Conservation (phyloP, 1,140 invertebrate genomes). For the Dolichoris vasculosae region DNA sequence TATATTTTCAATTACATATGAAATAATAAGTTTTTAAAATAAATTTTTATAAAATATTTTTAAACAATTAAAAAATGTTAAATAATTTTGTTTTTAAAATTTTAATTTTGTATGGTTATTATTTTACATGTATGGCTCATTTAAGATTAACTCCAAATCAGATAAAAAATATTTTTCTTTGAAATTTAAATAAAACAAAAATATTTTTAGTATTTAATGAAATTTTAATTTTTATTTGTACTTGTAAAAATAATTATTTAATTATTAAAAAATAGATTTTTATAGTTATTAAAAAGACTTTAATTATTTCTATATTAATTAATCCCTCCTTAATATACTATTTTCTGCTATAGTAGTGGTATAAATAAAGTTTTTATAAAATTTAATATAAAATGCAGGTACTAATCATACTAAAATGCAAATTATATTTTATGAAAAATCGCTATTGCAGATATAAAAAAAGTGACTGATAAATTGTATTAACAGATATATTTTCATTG, state of each 20-base stretch:
- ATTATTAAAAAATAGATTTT: not conserved
- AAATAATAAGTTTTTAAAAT: not conserved
- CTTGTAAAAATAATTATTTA: not conserved
- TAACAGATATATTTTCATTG: constrained; percentile 38
- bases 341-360: not conserved
- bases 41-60: not conserved
- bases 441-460: constrained; percentile 31
- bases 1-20: not conserved
- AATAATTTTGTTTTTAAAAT: not conserved
- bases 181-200: too few species aligned
- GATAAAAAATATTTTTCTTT: too few species aligned
- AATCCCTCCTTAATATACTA: constrained; percentile 18
- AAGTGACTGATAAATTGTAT: constrained; percentile 45
- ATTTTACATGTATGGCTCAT: not conserved
- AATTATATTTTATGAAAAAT: constrained; percentile 36
- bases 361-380: constrained; percentile 14
- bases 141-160: too few species aligned
- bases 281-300: constrained; percentile 15
- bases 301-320: not conserved
- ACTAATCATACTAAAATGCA: constrained; percentile 12
- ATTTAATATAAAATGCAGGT: constrained; percentile 29
- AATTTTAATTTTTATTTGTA: not conserved
- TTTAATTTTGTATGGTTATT: not conserved
- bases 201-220: too few species aligned
- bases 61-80: not conserved